Evolutionary conservation across 2,888 invertebrate species (phyloP), one percentile per base, ranked within the genome.

Genomic region (Pecten maximus): DNA sequence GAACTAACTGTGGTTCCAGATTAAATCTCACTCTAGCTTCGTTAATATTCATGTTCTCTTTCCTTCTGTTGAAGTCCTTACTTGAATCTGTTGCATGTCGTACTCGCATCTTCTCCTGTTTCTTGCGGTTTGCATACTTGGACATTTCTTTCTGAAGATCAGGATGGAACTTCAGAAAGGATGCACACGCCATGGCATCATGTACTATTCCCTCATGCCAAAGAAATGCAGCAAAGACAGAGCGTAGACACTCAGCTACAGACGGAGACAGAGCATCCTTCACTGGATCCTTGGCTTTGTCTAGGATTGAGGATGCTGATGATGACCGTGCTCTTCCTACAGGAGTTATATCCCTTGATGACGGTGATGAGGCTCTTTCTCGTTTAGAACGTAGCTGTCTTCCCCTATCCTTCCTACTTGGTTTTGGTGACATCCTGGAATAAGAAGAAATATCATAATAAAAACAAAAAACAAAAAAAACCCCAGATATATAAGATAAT

Each of bases 201-300:
- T 99, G 99, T 0, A 99, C 99, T 88, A 99, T 98, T 23, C 99
- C 98, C 97, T 99, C 99, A 96, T 99, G 99, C 99, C 99, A 99
- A 0, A 99, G 97, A 94, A 99, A 98, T 0, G 99, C 99, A 0
- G 99, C 99, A 97, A 99, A 99, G 8, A 99, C 98, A 0, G 99
- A 98, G n/a, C 99, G 97, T 40, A 99, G 97, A 94, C 98, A 98
- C 96, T 99, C 99, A 0, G 99, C 99, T 89, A 99, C 98, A 0
- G 99, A 98, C 0, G 99, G 99, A 93, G 99, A 98, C 96, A 99
- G 97, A 0, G 99, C 99, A 94, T 98, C 98, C 96, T 98, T 98
- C 0, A 98, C 97, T 19, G 94, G 98, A 40, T 94, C 92, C 89
- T 94, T 94, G 12, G 92, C 92, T 88, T 93, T 92, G 40, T 95